phyloP scores from a whole-genome alignment of 2,888 invertebrate genomes.

The Suillia variegata region DNA sequence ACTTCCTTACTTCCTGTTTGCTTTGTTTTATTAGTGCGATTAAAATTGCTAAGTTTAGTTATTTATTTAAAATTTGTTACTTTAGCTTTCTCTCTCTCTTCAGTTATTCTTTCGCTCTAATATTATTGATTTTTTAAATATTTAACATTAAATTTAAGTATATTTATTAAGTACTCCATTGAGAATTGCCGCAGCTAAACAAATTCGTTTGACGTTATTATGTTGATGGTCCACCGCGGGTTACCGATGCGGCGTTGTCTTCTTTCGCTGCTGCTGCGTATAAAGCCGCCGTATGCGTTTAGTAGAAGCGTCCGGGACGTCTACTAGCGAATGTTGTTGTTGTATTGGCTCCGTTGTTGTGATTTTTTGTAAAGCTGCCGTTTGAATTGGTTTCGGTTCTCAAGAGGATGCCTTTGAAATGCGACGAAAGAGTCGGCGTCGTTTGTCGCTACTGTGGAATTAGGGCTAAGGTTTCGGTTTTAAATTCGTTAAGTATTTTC shows the following conservation, averaged over 20 bases:
- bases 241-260: constrained; percentile 61
- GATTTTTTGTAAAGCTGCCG: constrained; percentile 45
- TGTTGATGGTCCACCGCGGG: constrained; percentile 24
- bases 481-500: no score
- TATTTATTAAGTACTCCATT: constrained; percentile 58
- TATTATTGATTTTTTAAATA: constrained; percentile 57
- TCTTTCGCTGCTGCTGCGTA: constrained; percentile 48
- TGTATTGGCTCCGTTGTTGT: constrained; percentile 61
- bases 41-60: no score
- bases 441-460: constrained; percentile 28
- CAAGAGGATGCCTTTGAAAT: neutral
- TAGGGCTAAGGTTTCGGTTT: no score
- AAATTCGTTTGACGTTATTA: neutral
- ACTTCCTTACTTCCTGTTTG: no score
- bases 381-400: constrained; percentile 35
- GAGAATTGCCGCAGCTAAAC: no score
- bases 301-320: constrained; percentile 51
- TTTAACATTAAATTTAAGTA: constrained; percentile 58
- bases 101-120: no score
- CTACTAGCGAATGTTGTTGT: constrained; percentile 47
- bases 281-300: constrained; percentile 43
- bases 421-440: constrained; percentile 10
- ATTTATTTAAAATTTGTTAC: no score
- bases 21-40: no score
- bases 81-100: no score